phyloP scores from a whole-genome alignment of 2,888 invertebrate species.

The Cephonodes hylas region DNA sequence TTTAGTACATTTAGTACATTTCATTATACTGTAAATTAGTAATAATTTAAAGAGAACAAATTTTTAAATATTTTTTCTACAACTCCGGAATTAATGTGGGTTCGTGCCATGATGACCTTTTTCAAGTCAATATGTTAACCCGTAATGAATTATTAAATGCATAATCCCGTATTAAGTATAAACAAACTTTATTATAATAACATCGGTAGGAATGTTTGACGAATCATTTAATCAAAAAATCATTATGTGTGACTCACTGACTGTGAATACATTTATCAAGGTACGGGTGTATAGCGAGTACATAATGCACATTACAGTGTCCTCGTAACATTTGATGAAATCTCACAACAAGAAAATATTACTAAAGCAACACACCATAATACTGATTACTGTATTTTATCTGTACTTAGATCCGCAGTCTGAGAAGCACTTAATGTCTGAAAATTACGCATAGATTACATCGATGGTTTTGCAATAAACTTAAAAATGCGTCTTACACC shows the following conservation, averaged over 20 bases:
- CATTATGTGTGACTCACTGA: not conserved
- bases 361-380: constrained; percentile 34
- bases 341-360: constrained; percentile 37
- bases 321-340: constrained; percentile 62
- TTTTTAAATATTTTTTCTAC: not conserved
- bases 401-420: constrained; percentile 14
- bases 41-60: not conserved
- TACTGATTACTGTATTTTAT: constrained; percentile 31
- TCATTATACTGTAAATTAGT: not conserved
- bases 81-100: not conserved
- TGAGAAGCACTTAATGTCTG: not conserved
- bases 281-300: constrained; percentile 27
- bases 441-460: not conserved
- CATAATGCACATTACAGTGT: constrained; percentile 36
- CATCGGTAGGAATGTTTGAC: constrained; percentile 4
- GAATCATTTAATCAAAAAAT: constrained; percentile 8
- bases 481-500: not conserved
- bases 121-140: not conserved
- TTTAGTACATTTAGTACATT: not conserved
- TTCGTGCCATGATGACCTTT: not conserved
- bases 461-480: not conserved
- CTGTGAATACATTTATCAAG: constrained; percentile 16
- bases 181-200: not conserved
- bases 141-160: not conserved
- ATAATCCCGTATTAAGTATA: not conserved